These are phyloP conservation scores for Crematogaster levior DNA, from an alignment of 2,888 invertebrate genomes.

Conservation along the genomic window DNA sequence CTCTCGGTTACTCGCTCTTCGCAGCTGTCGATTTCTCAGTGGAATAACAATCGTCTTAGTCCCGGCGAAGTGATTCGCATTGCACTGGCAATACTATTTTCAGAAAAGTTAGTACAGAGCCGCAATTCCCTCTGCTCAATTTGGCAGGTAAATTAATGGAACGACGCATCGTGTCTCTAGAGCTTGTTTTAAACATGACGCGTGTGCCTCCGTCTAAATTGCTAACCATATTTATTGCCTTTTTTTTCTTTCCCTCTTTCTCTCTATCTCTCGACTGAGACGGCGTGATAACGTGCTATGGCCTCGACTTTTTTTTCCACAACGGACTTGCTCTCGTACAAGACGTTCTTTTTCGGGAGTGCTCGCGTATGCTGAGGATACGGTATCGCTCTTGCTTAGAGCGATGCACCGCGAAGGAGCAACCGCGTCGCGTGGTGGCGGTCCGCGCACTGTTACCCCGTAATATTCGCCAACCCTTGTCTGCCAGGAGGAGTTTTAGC, in stretches of 20 bases:
- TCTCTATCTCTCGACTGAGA: neutral
- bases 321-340: neutral
- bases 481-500: conserved; percentile 67
- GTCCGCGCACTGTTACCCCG: conserved; percentile 81
- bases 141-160: conserved; percentile 34
- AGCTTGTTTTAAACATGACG: conserved; percentile 40
- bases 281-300: neutral
- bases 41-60: neutral
- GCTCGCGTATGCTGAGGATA: neutral
- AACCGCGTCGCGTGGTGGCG: conserved; percentile 83
- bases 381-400: conserved; percentile 8
- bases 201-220: conserved; percentile 24
- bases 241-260: neutral
- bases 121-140: conserved; percentile 28
- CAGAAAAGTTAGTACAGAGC: conserved; percentile 13
- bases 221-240: conserved; percentile 1
- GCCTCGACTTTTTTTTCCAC: neutral
- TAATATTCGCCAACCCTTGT: conserved; percentile 71
- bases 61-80: neutral
- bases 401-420: conserved; percentile 60
- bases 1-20: neutral
- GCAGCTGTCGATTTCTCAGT: neutral
- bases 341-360: neutral
- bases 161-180: conserved; percentile 34
- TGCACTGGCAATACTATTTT: conserved; percentile 16